phyloP scores from a whole-genome alignment of 2,888 invertebrate genomes.

The Drosophila lacicola region DNA sequence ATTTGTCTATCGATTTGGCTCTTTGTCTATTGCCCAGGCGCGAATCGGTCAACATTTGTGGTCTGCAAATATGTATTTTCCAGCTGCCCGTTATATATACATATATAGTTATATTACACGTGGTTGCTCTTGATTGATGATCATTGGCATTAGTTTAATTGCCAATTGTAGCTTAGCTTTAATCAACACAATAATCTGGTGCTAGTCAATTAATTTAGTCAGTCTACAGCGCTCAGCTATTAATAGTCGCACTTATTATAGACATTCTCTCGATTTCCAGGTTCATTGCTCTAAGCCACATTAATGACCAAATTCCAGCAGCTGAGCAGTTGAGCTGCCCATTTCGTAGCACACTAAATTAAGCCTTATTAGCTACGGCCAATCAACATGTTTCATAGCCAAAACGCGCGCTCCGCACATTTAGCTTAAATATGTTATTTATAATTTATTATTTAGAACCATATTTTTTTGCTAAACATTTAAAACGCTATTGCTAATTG shows the following conservation, averaged over 20 bases:
- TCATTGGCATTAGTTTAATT: slow-evolving; percentile 26
- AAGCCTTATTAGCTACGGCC: slow-evolving; percentile 48
- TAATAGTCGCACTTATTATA: slow-evolving; percentile 21
- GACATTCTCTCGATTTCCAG: slow-evolving; percentile 47
- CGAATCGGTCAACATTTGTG: slow-evolving; percentile 19
- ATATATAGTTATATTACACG: not conserved
- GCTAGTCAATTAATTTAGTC: slow-evolving; percentile 37
- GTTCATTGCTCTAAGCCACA: slow-evolving; percentile 56
- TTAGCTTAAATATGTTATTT: not conserved
- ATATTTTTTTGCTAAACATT: slow-evolving; percentile 7
- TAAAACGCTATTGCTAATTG: slow-evolving; percentile 32
- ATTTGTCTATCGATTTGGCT: slow-evolving; percentile 28
- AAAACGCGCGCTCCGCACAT: not conserved
- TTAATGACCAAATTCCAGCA: slow-evolving; percentile 23
- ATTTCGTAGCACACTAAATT: slow-evolving; percentile 43
- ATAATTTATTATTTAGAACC: slow-evolving; percentile 15
- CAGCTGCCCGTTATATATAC: not conserved
- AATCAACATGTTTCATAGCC: slow-evolving; percentile 23
- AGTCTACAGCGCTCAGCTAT: slow-evolving; percentile 22
- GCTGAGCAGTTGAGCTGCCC: slow-evolving; percentile 29
- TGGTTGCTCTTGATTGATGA: slow-evolving; percentile 39
- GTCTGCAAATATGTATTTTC: slow-evolving; percentile 27
- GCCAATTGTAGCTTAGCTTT: slow-evolving; percentile 34
- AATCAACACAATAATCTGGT: slow-evolving; percentile 15
- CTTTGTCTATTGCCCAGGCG: slow-evolving; percentile 16